Evolutionary conservation across 1,140 invertebrate genomes (phyloP).

Genomic region (Metopolophium dirhodum): DNA sequence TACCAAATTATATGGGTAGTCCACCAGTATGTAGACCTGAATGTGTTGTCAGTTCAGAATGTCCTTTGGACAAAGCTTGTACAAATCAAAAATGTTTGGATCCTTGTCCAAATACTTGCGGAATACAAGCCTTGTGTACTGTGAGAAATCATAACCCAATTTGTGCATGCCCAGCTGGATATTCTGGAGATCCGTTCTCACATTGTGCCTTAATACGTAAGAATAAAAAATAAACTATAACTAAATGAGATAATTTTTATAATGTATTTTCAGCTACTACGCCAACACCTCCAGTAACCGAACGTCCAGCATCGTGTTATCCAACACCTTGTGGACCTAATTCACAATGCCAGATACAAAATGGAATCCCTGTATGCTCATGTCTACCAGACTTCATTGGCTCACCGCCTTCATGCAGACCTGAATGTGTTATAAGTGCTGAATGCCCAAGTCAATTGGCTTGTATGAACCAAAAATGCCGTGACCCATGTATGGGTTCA

Average conservation of each 20-base stretch:
- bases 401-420: conserved; percentile 65
- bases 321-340: conserved; percentile 68
- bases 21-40: conserved; percentile 68
- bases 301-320: conserved; percentile 63
- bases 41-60: conserved; percentile 69
- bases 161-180: conserved; percentile 67
- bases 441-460: conserved; percentile 63
- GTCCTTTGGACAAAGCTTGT: conserved; percentile 67
- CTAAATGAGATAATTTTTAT: not conserved
- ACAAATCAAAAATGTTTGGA: conserved; percentile 68
- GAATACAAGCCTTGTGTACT: conserved; percentile 68
- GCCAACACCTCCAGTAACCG: conserved; percentile 60
- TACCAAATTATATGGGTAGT: conserved; percentile 67
- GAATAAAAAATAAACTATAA: not conserved
- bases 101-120: conserved; percentile 71
- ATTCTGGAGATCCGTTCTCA: conserved; percentile 69
- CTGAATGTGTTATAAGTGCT: conserved; percentile 64
- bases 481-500: conserved; percentile 64
- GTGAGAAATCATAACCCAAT: conserved; percentile 69
- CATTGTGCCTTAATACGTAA: conserved; percentile 65
- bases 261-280: conserved; percentile 57
- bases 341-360: conserved; percentile 65
- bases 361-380: conserved; percentile 63
- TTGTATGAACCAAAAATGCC: conserved; percentile 64
- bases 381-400: conserved; percentile 64